Evolutionary conservation across 92 coral and sea anemone species (phyloP).

Genomic region (Galaxea fascicularis): DNA sequence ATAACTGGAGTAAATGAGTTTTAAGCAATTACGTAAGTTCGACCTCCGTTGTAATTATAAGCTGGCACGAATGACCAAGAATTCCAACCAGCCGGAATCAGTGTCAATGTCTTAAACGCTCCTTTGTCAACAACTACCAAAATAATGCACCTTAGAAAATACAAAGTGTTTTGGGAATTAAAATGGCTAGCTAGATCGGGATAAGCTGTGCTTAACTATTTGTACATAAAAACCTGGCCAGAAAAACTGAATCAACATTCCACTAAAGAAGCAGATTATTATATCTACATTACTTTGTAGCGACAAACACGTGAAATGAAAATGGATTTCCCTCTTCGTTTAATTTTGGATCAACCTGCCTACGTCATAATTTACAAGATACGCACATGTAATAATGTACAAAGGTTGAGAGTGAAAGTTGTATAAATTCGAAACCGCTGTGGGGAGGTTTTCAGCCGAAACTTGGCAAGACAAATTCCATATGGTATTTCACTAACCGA

Average conservation of each 20-base stretch:
- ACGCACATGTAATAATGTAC: neutral
- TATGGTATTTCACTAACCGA: constrained; percentile 72
- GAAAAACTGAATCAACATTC: neutral
- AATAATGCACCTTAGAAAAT: neutral
- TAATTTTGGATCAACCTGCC: neutral
- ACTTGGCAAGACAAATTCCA: neutral
- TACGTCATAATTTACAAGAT: neutral
- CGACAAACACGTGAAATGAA: neutral
- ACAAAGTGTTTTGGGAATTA: neutral
- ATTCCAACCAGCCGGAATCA: neutral
- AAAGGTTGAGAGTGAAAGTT: neutral
- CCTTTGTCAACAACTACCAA: neutral
- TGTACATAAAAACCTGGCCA: neutral
- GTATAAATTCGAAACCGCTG: constrained; percentile 6
- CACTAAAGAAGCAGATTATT: neutral
- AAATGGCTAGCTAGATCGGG: no score
- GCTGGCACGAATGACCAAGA: no score
- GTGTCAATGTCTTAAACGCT: neutral
- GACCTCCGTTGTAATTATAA: no score
- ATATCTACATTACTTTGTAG: neutral
- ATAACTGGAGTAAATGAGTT: no score
- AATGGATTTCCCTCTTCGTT: neutral
- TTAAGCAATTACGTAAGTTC: no score
- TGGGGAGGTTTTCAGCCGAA: neutral
- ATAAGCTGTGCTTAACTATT: constrained; percentile 1